These are phyloP conservation scores for Amphimallon solstitiale DNA, from an alignment of 2,888 invertebrate species.

Conservation along the genomic window DNA sequence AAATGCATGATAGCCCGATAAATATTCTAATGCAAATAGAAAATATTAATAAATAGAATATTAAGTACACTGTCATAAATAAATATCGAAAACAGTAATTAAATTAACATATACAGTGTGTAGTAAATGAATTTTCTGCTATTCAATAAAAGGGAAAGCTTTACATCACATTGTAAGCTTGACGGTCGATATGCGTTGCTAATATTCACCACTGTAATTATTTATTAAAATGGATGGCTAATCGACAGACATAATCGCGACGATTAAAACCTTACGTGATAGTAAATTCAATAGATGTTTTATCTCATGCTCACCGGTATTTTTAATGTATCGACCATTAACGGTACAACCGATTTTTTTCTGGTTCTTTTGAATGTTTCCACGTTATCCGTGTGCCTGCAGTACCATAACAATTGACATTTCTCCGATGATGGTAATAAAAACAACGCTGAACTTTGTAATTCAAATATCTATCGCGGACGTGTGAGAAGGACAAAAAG, in stretches of 20 bases:
- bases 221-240: slow-evolving; percentile 20
- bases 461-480: slow-evolving; percentile 11
- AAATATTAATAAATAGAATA: too few species aligned
- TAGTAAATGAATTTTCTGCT: slow-evolving; percentile 1
- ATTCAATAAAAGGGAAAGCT: neutral
- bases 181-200: slow-evolving; percentile 4
- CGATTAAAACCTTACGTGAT: slow-evolving; percentile 28
- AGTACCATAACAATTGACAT: slow-evolving; percentile 29
- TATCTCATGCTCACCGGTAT: slow-evolving; percentile 17
- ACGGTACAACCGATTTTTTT: slow-evolving; percentile 22
- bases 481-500: neutral
- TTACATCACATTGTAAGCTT: neutral
- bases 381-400: neutral
- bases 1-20: too few species aligned
- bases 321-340: slow-evolving; percentile 24
- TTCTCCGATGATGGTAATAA: slow-evolving; percentile 6
- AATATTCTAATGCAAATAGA: too few species aligned
- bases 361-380: slow-evolving; percentile 19
- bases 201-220: slow-evolving; percentile 15
- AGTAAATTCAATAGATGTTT: slow-evolving; percentile 15
- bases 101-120: too few species aligned
- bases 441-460: slow-evolving; percentile 11
- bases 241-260: slow-evolving; percentile 12
- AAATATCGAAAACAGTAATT: too few species aligned
- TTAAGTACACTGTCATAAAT: too few species aligned